Base-by-base conservation (phyloP, 2,888 invertebrate species). In the Salticus scenicus region DNA sequence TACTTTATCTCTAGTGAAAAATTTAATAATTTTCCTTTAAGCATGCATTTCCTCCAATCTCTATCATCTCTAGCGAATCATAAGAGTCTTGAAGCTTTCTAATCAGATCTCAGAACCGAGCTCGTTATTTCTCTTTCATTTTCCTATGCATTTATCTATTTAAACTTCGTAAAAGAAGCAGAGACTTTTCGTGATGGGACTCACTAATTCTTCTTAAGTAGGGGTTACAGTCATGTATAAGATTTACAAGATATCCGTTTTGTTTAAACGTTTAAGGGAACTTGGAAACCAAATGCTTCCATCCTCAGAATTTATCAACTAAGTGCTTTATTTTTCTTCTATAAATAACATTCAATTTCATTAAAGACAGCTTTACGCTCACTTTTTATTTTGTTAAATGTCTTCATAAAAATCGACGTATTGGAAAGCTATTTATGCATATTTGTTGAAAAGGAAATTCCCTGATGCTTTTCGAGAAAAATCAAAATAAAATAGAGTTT, bases 121-220 rank as follows among this genome's bases (percentile, higher is more conserved):
- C 63, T 70, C 57, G 51, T 51, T 41, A 69, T 33, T 74, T 42
- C 57, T 64, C 66, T 74, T 57, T 69, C 81, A 30, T 63, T 75
- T 81, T 70, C 63, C 70, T 10, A 42, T 17, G 70, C 63, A 69
- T 81, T 81, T 81, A 81, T 81, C 74, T 75, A 42, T 75, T 81
- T 74, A 73, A 80, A 73, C 51, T 73, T 80, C 41, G 72, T 69
- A 27, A 75, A 81, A 81, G 74, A 75, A 81, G 63, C 69, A 57
- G n/a, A 24, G 30, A 14, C 0, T 24, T 2, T 41, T 70, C 81
- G 70, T 81, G 74, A 70, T 41, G 31, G 17, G 75, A 75, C 20
- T 74, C 37, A 57, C 51, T 64, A 71, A 78, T 78, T 71, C 63
- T 63, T 63, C 71, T 67, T 14, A 42, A 37, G 67, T 67, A 67